Percentiles rank a stretch among this genome's conserved stretches.
phyloP scores from a whole-genome alignment of 2,113 vertebrate genomes.

The Poeciliopsis retropinna region DNA sequence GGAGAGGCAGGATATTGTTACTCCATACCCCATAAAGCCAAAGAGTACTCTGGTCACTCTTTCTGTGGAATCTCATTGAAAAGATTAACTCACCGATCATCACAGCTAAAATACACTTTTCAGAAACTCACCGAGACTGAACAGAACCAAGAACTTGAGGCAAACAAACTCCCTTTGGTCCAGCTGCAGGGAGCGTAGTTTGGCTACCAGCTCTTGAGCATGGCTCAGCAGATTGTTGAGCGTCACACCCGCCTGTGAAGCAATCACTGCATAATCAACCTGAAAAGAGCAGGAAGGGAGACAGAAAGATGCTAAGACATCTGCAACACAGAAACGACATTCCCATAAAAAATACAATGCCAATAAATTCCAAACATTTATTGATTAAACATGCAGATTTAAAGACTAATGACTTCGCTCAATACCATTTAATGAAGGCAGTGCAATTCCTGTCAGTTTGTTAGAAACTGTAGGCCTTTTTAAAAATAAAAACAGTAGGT shows the following conservation, averaged over 20 bases:
- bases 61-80: neutral
- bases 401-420: neutral
- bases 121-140: slow-evolving; percentile 91
- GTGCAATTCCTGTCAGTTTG: neutral
- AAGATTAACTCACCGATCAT: neutral
- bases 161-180: slow-evolving; percentile 98
- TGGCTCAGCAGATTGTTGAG: slow-evolving; percentile 96
- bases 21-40: neutral
- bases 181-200: slow-evolving; percentile 93
- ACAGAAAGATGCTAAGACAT: slow-evolving; percentile 10
- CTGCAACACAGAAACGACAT: neutral
- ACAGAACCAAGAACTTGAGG: slow-evolving; percentile 98
- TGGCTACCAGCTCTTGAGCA: slow-evolving; percentile 94
- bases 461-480: neutral
- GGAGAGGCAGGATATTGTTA: neutral
- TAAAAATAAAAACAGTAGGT: neutral
- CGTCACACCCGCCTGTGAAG: slow-evolving; percentile 92
- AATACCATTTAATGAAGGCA: neutral
- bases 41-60: neutral
- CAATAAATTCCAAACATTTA: neutral
- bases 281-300: slow-evolving; percentile 62
- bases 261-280: slow-evolving; percentile 94
- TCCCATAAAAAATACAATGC: neutral
- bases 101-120: neutral
- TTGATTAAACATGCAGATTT: neutral